Conservation (phyloP, 1,140 invertebrate species). For the Leptopilina boulardi region DNA sequence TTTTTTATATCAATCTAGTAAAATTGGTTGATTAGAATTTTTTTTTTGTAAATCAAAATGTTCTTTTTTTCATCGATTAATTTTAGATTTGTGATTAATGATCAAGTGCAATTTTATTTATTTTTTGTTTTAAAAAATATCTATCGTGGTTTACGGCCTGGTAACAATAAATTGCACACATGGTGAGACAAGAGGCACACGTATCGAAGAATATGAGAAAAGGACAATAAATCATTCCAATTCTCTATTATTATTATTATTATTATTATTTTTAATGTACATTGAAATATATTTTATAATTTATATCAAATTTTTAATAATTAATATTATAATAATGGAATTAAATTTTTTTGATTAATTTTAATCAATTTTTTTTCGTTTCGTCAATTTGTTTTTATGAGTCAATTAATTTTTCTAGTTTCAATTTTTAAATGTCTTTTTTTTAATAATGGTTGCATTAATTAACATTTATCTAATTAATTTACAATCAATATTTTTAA, state of each 20-base stretch:
- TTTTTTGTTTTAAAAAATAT: not conserved
- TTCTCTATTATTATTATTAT: too few species aligned
- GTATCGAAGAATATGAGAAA: slow-evolving; percentile 22
- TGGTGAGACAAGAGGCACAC: slow-evolving; percentile 31
- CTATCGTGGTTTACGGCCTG: slow-evolving; percentile 12
- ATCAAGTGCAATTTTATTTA: slow-evolving; percentile 8
- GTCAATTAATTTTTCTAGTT: too few species aligned
- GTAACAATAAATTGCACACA: slow-evolving; percentile 26
- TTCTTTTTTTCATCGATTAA: not conserved
- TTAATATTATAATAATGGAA: too few species aligned
- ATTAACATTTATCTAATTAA: too few species aligned
- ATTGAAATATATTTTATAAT: not conserved
- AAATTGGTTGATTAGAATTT: too few species aligned
- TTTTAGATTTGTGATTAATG: not conserved
- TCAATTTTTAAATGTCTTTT: too few species aligned
- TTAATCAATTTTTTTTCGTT: not conserved
- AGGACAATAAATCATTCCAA: not conserved
- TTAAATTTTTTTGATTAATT: not conserved
- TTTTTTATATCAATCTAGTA: not conserved
- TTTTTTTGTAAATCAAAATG: not conserved
- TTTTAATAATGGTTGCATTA: too few species aligned
- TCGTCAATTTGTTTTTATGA: too few species aligned
- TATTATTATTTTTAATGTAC: slow-evolving; percentile 8
- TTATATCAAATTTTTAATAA: too few species aligned
- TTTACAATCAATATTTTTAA: too few species aligned